Conservation (phyloP, 2,888 invertebrate species). For the Marasmarcha lunaedactyla region DNA sequence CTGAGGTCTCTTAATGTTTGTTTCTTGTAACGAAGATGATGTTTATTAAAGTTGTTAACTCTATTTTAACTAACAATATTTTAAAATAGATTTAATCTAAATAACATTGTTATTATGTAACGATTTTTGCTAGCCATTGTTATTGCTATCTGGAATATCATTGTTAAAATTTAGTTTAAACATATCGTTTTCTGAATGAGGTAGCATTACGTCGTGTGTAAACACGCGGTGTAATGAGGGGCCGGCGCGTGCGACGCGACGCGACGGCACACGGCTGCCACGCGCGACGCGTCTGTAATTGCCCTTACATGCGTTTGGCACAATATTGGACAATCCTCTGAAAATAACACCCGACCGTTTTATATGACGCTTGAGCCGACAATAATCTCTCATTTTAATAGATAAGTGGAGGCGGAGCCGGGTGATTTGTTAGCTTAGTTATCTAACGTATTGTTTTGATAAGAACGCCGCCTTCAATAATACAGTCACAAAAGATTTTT, state of each 20-base stretch:
- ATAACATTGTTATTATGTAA: no score
- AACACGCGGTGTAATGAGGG: conserved; percentile 48
- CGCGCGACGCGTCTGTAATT: conserved; percentile 65
- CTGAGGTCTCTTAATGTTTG: conserved; percentile 28
- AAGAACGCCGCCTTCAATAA: conserved; percentile 18
- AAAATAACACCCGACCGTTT: conserved; percentile 61
- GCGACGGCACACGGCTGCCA: conserved; percentile 34
- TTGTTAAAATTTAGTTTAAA: conserved; percentile 18
- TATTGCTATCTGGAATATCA: neutral
- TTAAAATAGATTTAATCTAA: no score
- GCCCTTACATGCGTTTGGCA: conserved; percentile 61
- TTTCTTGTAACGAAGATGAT: conserved; percentile 26
- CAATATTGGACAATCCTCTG: conserved; percentile 68
- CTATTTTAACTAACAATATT: conserved; percentile 2
- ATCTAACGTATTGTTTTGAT: conserved; percentile 16
- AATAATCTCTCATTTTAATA: conserved; percentile 68
- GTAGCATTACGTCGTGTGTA: conserved; percentile 39
- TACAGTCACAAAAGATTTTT: conserved; percentile 1
- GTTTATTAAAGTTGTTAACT: conserved; percentile 22
- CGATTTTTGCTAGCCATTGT: no score
- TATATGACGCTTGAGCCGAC: conserved; percentile 40
- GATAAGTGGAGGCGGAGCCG: conserved; percentile 63
- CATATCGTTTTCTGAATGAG: conserved; percentile 34
- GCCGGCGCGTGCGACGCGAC: conserved; percentile 30
- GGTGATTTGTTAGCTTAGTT: conserved; percentile 48